Evolutionary conservation across 2,888 invertebrate species (phyloP).

Genomic region (Hirtodrosophila confusa): DNA sequence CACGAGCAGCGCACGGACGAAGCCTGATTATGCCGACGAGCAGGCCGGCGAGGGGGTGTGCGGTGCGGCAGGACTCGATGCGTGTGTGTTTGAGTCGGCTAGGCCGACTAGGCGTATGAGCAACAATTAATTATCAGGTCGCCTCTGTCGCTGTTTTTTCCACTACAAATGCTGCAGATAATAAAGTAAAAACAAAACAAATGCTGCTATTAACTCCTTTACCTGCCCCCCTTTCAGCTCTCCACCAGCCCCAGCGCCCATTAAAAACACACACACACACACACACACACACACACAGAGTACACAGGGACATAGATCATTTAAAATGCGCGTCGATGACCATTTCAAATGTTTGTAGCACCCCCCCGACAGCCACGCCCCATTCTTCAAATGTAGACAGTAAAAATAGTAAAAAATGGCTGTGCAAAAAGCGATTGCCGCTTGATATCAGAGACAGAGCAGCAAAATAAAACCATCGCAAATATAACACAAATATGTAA

Average conservation of each 20-base stretch:
- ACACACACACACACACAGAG: constrained; percentile 20
- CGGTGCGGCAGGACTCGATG: constrained; percentile 12
- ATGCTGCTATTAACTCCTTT: constrained; percentile 17
- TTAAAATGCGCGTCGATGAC: constrained; percentile 82
- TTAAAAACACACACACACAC: constrained; percentile 43
- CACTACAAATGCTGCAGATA: constrained; percentile 58
- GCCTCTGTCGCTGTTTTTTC: constrained; percentile 46
- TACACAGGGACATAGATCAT: constrained; percentile 69
- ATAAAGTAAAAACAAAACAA: constrained; percentile 45
- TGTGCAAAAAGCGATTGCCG: constrained; percentile 68
- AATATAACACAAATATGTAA: constrained; percentile 77
- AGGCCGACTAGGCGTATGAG: constrained; percentile 68
- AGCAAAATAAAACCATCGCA: constrained; percentile 70
- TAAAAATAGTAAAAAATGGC: constrained; percentile 67
- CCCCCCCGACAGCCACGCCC: constrained; percentile 42
- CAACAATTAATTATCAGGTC: constrained; percentile 75
- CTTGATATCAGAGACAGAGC: constrained; percentile 76
- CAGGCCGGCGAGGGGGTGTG: neutral
- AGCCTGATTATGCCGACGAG: constrained; percentile 67
- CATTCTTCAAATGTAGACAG: constrained; percentile 62
- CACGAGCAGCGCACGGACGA: constrained; percentile 57
- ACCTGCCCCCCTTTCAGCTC: constrained; percentile 23
- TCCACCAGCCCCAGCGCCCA: constrained; percentile 28
- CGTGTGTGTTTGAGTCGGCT: constrained; percentile 26
- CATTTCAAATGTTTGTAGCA: constrained; percentile 74